phyloP scores from a whole-genome alignment of 2,888 invertebrate species.

The Callinectes sapidus region DNA sequence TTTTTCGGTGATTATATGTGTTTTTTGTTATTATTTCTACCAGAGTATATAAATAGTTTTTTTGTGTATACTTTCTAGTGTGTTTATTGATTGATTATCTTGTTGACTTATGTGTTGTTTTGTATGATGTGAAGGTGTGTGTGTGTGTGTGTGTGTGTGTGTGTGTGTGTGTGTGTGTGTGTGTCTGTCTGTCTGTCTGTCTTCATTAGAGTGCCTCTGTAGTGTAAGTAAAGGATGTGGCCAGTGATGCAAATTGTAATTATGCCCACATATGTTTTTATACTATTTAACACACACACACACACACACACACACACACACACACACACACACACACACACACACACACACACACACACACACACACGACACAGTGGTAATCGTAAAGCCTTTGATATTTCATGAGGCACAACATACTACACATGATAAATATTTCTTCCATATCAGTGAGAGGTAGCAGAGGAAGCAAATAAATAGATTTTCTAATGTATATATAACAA shows the following conservation, averaged over 20 bases:
- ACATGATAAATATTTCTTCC: background rate
- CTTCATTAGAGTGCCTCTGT: no score
- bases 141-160: background rate
- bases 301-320: slow-evolving; percentile 28
- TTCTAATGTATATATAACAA: background rate
- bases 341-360: slow-evolving; percentile 14
- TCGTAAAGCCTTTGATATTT: background rate
- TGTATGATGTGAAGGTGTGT: background rate
- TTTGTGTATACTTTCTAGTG: background rate
- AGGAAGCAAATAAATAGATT: background rate
- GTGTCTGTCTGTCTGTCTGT: no score
- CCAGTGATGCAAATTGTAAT: no score
- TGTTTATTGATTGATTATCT: background rate
- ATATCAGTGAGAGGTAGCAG: background rate
- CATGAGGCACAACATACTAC: background rate
- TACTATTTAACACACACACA: background rate
- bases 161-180: no score
- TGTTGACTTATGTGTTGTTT: background rate
- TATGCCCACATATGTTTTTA: no score
- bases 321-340: slow-evolving; percentile 19
- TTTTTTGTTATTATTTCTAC: background rate
- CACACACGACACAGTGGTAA: background rate
- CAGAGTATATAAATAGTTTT: background rate
- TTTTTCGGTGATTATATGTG: background rate
- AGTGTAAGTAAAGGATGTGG: no score